Evolutionary conservation across 2,888 invertebrate species (phyloP).

Genomic region (Tetheella fluctuosa): DNA sequence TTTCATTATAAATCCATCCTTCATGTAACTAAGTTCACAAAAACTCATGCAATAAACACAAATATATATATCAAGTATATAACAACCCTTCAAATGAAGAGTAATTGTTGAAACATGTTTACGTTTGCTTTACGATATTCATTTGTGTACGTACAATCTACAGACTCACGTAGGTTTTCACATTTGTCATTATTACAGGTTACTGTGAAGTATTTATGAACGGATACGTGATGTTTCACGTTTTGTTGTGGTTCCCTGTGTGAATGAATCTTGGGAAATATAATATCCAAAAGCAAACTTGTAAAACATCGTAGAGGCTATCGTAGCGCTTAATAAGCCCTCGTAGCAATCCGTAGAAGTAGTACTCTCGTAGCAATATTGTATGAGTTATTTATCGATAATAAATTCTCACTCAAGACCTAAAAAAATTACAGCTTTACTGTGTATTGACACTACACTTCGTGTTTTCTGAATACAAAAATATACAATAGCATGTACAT

Average conservation of each 20-base stretch:
- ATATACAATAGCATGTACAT: too few relatives aligned
- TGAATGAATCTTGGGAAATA: not conserved
- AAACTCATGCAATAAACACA: constrained; percentile 25
- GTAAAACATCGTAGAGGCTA: not conserved
- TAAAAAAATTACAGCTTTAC: too few relatives aligned
- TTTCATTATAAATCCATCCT: not conserved
- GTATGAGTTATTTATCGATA: too few relatives aligned
- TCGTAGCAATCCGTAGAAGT: too few relatives aligned
- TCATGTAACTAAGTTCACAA: too few relatives aligned
- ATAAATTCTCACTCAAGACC: too few relatives aligned
- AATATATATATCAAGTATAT: constrained; percentile 32
- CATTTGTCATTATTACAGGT: constrained; percentile 14
- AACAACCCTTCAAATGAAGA: constrained; percentile 35
- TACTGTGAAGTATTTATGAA: constrained; percentile 12
- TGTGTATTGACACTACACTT: too few relatives aligned
- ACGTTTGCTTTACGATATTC: constrained; percentile 15
- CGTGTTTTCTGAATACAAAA: too few relatives aligned
- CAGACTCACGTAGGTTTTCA: not conserved
- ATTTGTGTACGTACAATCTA: not conserved
- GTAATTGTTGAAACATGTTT: constrained; percentile 19
- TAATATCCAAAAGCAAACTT: not conserved
- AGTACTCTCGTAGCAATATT: too few relatives aligned
- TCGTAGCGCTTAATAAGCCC: too few relatives aligned
- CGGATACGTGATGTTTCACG: constrained; percentile 25
- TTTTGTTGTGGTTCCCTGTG: constrained; percentile 23